Conservation (phyloP, 2,888 invertebrate genomes). For the Hoplodrina blanda region DNA sequence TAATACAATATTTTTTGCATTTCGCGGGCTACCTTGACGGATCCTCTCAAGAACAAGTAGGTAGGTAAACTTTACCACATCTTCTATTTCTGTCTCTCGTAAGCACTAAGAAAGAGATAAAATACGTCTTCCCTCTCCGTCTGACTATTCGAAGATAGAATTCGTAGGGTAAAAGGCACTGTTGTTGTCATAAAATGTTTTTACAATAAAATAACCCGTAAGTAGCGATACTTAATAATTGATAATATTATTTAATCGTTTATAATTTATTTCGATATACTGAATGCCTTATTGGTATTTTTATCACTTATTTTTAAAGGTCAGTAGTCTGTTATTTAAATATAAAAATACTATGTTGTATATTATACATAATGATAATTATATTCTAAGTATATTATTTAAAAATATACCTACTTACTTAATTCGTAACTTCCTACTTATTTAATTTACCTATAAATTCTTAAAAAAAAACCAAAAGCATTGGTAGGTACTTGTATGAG, state of each 20-base stretch:
- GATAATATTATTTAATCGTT: background rate
- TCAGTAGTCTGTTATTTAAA: no score
- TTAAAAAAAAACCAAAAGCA: background rate
- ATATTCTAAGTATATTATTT: no score
- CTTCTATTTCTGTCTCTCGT: conserved; percentile 56
- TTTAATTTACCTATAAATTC: background rate
- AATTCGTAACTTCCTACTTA: no score
- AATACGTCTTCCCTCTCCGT: conserved; percentile 46
- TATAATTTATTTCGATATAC: background rate
- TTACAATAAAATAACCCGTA: background rate
- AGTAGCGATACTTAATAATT: no score
- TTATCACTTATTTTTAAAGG: no score
- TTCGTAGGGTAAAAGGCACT: conserved; percentile 39
- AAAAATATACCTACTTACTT: no score
- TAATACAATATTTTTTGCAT: background rate
- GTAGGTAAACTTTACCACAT: conserved; percentile 32
- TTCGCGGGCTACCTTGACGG: background rate
- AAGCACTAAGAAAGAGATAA: conserved; percentile 37
- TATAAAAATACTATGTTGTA: no score
- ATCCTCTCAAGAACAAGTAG: background rate
- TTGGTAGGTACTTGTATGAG: background rate
- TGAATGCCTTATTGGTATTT: no score
- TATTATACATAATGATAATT: no score
- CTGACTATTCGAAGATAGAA: conserved; percentile 38
- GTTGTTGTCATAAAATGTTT: conserved; percentile 22